These are phyloP conservation scores for Fukomys damarensis DNA, from an alignment of 2,113 vertebrate species.

Conservation along the genomic window DNA sequence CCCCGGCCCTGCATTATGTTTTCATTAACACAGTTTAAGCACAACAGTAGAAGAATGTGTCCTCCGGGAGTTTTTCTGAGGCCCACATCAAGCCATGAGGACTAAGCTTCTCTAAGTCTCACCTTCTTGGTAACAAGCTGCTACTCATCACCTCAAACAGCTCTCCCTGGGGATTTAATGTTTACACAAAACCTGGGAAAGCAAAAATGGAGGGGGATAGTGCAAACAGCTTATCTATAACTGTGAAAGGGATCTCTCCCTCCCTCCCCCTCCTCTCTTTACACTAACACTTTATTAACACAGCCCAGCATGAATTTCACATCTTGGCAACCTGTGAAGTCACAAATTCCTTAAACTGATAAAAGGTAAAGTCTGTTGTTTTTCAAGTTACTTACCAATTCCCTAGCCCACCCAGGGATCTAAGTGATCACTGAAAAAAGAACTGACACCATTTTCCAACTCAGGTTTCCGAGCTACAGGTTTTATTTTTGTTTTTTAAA, in stretches of 20 bases:
- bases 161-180: neutral
- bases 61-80: neutral
- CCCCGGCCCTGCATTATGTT: neutral
- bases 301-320: constrained; percentile 12
- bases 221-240: neutral
- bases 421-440: neutral
- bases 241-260: constrained; percentile 12
- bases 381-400: neutral
- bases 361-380: neutral
- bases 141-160: neutral
- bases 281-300: constrained; percentile 41
- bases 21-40: neutral
- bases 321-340: constrained; percentile 44
- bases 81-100: neutral
- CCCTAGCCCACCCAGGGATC: neutral
- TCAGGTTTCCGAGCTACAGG: neutral
- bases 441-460: neutral
- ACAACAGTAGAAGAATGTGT: neutral
- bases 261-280: neutral
- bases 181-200: constrained; percentile 37
- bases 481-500: neutral
- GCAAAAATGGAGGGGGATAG: neutral
- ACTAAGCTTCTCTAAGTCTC: neutral
- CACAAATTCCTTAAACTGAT: neutral
- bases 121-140: neutral